Conservation (phyloP, 1,140 invertebrate species). For the Nymphalis io region DNA sequence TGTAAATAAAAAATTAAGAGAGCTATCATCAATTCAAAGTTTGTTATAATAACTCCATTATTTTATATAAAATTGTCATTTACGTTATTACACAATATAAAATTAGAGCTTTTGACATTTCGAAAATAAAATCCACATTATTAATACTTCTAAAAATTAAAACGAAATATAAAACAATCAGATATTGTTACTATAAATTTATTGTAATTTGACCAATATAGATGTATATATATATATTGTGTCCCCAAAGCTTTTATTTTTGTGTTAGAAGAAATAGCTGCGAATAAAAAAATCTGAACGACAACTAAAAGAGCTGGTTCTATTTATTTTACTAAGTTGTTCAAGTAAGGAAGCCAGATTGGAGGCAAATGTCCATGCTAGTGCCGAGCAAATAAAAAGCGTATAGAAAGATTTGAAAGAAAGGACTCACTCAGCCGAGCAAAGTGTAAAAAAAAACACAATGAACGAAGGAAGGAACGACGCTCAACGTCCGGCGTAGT, state of each 20-base stretch:
- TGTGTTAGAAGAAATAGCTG: background rate
- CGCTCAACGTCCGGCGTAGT: constrained; percentile 60
- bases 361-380: constrained; percentile 68
- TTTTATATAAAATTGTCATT: too few species aligned
- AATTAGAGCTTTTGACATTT: too few species aligned
- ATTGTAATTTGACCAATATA: too few species aligned
- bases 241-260: background rate
- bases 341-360: constrained; percentile 37
- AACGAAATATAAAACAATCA: too few species aligned
- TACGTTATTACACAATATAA: too few species aligned
- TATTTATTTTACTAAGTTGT: constrained; percentile 10
- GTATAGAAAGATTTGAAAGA: constrained; percentile 66
- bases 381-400: constrained; percentile 65
- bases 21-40: too few species aligned
- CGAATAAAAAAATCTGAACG: background rate
- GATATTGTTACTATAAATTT: too few species aligned
- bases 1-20: too few species aligned
- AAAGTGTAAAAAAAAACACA: constrained; percentile 68
- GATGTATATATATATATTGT: too few species aligned
- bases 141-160: too few species aligned
- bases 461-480: constrained; percentile 59
- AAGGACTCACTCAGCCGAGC: constrained; percentile 65
- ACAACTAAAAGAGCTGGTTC: constrained; percentile 1
- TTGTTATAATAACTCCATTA: too few species aligned
- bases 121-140: too few species aligned